Evolutionary conservation across 2,888 invertebrate species (phyloP), one percentile per base, ranked within the genome.

Genomic region (Athalia circularis): DNA sequence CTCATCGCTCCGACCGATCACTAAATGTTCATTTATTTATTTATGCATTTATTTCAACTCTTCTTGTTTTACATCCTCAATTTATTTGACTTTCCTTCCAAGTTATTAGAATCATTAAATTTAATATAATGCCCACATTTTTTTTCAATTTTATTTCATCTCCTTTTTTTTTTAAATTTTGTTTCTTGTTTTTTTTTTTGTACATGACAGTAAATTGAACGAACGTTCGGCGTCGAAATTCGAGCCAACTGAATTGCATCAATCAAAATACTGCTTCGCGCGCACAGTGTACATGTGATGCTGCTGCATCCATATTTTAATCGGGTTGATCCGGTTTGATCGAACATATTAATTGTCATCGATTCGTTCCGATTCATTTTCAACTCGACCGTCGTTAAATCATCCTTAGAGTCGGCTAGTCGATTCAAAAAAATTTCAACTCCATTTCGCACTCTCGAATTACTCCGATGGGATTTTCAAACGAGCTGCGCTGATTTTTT

Each of bases 91-190:
- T 74, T 61, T 61, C 61, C 9, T 74, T 47, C 65, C 62, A 62
- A 62, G 9, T 61, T 72, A n/a, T 8, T 45, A 50, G 62, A 61
- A 13, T 62, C 50, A 61, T 29, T 62, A 11, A 52, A 62, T 62
- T 75, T 64, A n/a, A 29, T 75, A 64, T 75, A 75, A 75, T 75
- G 75, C 75, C 72, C 75, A 43, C 9, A 72, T 29, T 72, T 47
- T 57, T 45, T 45, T 15, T n/a, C 72, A 5, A 57, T 11, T 13
- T 9, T 57, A 57, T 72, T 5, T 48, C 5, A 45, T 5, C 65
- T 15, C 9, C 8, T 43, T 29, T 68, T 29, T 29, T 29, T n/a
- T n/a, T n/a, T n/a, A n/a, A n/a, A n/a, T n/a, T n/a, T n/a, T n/a
- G n/a, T n/a, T n/a, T n/a, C n/a, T n/a, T n/a, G n/a, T n/a, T n/a